Evolutionary conservation across 2,888 invertebrate genomes (phyloP).

Genomic region (Branchipolynoe longqiensis): DNA sequence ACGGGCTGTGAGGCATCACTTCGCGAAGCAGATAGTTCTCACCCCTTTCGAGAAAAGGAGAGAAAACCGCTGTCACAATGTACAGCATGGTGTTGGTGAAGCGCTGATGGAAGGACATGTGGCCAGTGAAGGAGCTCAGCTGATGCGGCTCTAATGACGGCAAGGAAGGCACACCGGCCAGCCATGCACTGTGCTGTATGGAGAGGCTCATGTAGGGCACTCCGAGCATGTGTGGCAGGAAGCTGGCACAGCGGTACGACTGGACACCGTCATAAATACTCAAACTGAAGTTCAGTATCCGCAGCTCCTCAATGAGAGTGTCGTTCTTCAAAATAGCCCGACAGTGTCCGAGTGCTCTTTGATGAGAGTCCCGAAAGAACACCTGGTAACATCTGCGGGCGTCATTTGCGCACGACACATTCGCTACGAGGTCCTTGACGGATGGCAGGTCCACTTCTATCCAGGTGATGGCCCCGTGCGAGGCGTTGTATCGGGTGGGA

Average conservation of each 20-base stretch:
- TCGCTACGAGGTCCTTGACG: background rate
- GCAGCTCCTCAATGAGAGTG: background rate
- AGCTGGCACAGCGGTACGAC: background rate
- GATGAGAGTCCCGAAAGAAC: background rate
- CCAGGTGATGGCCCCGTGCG: background rate
- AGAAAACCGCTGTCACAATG: background rate
- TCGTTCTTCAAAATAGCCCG: background rate
- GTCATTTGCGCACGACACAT: slow-evolving; percentile 11
- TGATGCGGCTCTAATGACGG: slow-evolving; percentile 45
- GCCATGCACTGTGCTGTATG: slow-evolving; percentile 25
- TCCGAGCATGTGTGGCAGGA: slow-evolving; percentile 2
- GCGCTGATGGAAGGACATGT: slow-evolving; percentile 22
- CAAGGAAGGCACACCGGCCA: slow-evolving; percentile 24
- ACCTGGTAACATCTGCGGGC: background rate
- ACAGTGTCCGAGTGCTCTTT: background rate
- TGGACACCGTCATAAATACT: slow-evolving; percentile 13
- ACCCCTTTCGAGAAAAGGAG: background rate
- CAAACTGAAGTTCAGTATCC: background rate
- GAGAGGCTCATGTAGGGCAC: slow-evolving; percentile 10
- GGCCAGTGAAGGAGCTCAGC: background rate
- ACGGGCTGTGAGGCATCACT: background rate
- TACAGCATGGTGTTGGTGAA: background rate
- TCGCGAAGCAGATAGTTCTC: background rate
- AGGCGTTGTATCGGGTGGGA: slow-evolving; percentile 3
- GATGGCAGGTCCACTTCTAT: slow-evolving; percentile 8